These are phyloP conservation scores for Montipora sp. DNA, from an alignment of 64 coral and sea anemone species.

Conservation along the genomic window DNA sequence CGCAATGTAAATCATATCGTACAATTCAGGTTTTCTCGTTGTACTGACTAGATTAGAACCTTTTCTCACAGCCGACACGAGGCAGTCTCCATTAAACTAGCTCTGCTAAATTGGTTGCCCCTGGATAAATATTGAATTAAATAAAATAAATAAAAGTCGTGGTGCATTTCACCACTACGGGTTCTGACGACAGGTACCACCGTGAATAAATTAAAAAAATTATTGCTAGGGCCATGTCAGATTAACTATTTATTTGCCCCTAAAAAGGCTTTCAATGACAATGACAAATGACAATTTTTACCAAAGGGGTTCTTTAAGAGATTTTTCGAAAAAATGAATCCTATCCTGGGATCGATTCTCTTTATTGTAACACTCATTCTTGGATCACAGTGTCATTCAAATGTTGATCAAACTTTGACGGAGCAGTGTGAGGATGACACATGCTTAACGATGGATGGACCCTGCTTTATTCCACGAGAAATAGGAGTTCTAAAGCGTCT, in stretches of 20 bases:
- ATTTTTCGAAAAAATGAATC: neutral
- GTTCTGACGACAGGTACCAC: neutral
- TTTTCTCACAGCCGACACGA: too few relatives aligned
- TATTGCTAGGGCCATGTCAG: neutral
- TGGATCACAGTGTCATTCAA: neutral
- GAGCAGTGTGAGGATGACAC: slow-evolving; percentile 13
- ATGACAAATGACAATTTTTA: neutral
- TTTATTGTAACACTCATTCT: neutral
- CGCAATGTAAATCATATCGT: too few relatives aligned
- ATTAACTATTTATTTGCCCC: slow-evolving; percentile 11
- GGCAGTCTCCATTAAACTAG: too few relatives aligned
- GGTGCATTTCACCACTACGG: neutral
- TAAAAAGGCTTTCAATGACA: slow-evolving; percentile 7
- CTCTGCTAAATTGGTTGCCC: too few relatives aligned
- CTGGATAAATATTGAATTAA: too few relatives aligned
- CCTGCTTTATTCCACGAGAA: slow-evolving; percentile 32
- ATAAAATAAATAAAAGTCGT: neutral
- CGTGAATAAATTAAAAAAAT: neutral
- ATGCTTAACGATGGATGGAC: slow-evolving; percentile 2
- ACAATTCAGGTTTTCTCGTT: too few relatives aligned
- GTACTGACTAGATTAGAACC: too few relatives aligned
- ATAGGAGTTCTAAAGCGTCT: slow-evolving; percentile 24
- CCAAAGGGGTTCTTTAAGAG: neutral
- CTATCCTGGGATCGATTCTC: neutral
- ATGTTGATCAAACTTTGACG: neutral